These are phyloP conservation scores for Drosophila arawakana DNA, from an alignment of 1,140 invertebrate genomes.

Conservation along the genomic window DNA sequence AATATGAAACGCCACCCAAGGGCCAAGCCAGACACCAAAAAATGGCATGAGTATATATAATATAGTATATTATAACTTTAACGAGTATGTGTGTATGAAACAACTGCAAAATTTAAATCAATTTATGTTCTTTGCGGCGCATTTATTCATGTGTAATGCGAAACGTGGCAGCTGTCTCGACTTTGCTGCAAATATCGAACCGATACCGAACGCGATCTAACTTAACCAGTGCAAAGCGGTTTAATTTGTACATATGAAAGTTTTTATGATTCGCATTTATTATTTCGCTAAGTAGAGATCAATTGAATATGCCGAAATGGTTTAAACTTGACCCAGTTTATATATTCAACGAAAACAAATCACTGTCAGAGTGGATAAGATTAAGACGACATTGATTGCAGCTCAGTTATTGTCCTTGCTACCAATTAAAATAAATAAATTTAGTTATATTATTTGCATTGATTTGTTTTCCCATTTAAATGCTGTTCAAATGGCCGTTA, in stretches of 20 bases:
- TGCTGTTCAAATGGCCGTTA: constrained; percentile 14
- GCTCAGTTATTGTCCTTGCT: constrained; percentile 22
- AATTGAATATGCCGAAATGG: constrained; percentile 38
- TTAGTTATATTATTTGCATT: neutral
- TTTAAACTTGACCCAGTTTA: constrained; percentile 68
- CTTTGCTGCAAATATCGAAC: constrained; percentile 29
- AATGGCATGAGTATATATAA: constrained; percentile 5
- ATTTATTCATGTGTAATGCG: constrained; percentile 67
- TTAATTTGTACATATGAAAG: constrained; percentile 59
- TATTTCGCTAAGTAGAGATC: constrained; percentile 26
- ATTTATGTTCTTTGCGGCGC: constrained; percentile 68
- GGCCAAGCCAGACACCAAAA: constrained; percentile 20
- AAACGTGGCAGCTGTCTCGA: constrained; percentile 64
- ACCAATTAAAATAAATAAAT: neutral
- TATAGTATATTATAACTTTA: neutral
- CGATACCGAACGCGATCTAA: constrained; percentile 21
- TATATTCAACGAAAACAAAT: constrained; percentile 29
- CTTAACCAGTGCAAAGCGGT: constrained; percentile 60
- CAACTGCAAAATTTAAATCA: constrained; percentile 70
- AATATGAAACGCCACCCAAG: constrained; percentile 52
- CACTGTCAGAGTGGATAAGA: constrained; percentile 44
- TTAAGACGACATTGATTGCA: constrained; percentile 51
- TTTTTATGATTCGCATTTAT: constrained; percentile 40
- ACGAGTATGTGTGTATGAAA: constrained; percentile 14
- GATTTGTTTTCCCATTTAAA: neutral